Base-by-base conservation (phyloP, 2,888 invertebrate species). In the Seira musarum region DNA sequence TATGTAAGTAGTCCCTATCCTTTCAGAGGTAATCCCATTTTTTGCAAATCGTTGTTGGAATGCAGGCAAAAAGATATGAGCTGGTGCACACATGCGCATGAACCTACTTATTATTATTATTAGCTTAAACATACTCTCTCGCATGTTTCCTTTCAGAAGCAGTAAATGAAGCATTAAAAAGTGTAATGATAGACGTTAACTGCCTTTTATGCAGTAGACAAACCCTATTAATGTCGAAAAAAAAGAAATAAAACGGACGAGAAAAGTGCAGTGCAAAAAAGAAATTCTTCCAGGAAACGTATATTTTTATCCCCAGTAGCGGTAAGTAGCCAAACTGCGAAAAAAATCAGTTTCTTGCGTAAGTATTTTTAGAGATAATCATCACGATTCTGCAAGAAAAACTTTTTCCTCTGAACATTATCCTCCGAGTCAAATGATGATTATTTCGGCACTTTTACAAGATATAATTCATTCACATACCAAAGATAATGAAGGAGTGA, bases 391-490 rank as follows among this genome's bases (percentile, higher is more conserved):
- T 30, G 30, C 30, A 13, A 17, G 15, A 53, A 53, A 53, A 53
- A 17, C 53, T n/a, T 17, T 13, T 17, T 53, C 53, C 53, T 53
- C 53, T 53, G 15, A 53, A 8, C 8, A 30, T 53, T 53, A 13
- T 53, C 53, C 17, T 15, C 53, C 53, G 53, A 53, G 15, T 53
- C 15, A 17, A 67, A 61, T 22, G 17, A 70, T 78, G 78, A 79
- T 79, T 79, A 79, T 73, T 79, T 79, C 73, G 79, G 72, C 79
- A 79, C 79, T 79, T 78, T 67, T 73, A 8, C 17, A 53, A 17
- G 15, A 15, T 53, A 53, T 2, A 15, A 53, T 3, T 2, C 15
- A n/a, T 53, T 53, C 53, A 53, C 53, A 53, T 53, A 53, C 53
- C 53, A 53, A 30, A 17, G 53, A 53, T 53, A 53, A 53, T 53